phyloP scores from a whole-genome alignment of 2,113 vertebrate species.

The Anhinga rufa region DNA sequence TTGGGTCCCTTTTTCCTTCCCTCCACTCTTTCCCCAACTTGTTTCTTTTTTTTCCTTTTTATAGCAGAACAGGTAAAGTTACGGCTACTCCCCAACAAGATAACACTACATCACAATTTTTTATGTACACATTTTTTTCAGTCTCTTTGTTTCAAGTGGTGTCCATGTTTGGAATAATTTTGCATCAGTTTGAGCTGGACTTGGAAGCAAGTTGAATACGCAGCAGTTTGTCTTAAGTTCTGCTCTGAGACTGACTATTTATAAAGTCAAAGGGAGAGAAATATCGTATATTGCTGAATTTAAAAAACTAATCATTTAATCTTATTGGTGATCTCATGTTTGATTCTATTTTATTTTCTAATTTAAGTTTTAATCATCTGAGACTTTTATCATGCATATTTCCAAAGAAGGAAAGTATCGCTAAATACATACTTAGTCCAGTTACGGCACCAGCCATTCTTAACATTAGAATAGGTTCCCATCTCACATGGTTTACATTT shows the following conservation, averaged over 20 bases:
- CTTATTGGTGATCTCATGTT: neutral
- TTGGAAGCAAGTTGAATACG: neutral
- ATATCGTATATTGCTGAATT: neutral
- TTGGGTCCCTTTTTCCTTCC: neutral
- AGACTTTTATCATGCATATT: neutral
- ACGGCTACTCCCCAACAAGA: neutral
- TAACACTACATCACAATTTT: neutral
- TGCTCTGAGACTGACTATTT: neutral
- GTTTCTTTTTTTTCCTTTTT: neutral
- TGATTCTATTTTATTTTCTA: neutral
- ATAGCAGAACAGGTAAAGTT: neutral
- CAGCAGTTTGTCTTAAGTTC: neutral
- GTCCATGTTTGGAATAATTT: neutral
- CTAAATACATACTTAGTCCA: slow-evolving; percentile 56
- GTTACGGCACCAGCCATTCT: slow-evolving; percentile 39
- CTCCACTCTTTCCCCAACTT: neutral
- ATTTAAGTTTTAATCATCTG: neutral
- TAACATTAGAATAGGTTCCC: slow-evolving; percentile 54
- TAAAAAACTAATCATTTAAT: neutral
- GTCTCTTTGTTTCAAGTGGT: neutral
- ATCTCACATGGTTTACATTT: slow-evolving; percentile 27
- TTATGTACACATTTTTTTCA: neutral
- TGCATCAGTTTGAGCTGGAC: neutral
- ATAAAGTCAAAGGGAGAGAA: neutral
- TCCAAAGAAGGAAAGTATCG: neutral